Evolutionary conservation across 2,797 vertebrate species (phyloP).

Genomic region (Oophaga sylvatica): DNA sequence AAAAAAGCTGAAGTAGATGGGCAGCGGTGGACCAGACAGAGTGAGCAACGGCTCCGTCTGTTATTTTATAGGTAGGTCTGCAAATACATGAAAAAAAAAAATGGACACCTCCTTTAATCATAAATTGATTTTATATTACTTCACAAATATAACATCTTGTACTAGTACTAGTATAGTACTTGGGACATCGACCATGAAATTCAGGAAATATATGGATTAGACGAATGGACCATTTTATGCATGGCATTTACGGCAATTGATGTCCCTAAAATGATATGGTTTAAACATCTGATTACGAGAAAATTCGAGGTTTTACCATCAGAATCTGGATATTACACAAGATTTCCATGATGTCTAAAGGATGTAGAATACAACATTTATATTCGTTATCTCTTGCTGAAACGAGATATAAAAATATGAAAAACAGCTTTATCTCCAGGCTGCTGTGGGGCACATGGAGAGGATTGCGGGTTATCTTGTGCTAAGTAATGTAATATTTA

Average conservation of each 20-base stretch:
- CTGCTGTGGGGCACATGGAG: background rate
- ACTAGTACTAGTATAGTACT: background rate
- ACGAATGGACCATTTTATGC: background rate
- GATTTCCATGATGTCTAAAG: background rate
- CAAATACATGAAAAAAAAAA: no score
- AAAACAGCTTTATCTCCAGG: background rate
- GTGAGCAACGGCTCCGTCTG: no score
- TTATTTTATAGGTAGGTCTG: no score
- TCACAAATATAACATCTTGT: background rate
- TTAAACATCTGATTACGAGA: background rate
- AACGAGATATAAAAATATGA: background rate
- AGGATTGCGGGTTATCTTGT: background rate
- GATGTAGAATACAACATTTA: background rate
- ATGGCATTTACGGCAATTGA: background rate
- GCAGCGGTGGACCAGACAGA: no score
- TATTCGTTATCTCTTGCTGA: background rate
- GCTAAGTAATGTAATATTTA: constrained; percentile 1
- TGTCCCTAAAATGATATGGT: background rate
- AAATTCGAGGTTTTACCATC: background rate
- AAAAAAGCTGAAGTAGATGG: no score
- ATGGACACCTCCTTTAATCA: no score
- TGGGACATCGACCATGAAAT: background rate
- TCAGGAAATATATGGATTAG: background rate
- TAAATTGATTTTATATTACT: background rate
- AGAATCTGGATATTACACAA: background rate